Conservation (phyloP, 1,140 invertebrate species). For the Apocrypta bakeri region DNA sequence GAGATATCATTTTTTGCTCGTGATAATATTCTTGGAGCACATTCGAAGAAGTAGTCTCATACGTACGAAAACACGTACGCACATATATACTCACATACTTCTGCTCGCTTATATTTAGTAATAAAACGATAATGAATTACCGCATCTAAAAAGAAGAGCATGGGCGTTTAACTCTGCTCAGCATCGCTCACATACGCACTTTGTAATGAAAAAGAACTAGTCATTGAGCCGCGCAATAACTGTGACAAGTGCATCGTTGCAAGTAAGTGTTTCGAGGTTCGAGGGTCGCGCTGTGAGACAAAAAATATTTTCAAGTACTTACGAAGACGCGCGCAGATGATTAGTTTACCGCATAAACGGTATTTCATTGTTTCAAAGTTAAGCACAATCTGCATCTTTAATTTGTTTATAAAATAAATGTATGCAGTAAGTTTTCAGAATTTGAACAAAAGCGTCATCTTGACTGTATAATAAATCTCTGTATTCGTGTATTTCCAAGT, state of each 20-base stretch:
- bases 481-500: not conserved
- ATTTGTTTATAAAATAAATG: no score
- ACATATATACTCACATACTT: not conserved
- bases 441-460: not conserved
- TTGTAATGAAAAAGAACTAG: slow-evolving; percentile 17
- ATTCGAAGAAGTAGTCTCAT: not conserved
- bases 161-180: not conserved
- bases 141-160: slow-evolving; percentile 1
- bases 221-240: not conserved
- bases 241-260: slow-evolving; percentile 17
- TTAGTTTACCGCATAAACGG: not conserved
- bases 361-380: no score
- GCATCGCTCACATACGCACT: slow-evolving; percentile 1
- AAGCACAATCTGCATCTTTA: no score
- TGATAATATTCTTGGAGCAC: not conserved
- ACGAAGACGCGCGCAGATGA: not conserved
- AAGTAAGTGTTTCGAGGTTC: not conserved
- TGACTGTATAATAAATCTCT: not conserved
- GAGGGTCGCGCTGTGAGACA: not conserved
- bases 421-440: no score
- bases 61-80: no score
- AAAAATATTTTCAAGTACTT: not conserved
- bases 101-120: not conserved
- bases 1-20: not conserved
- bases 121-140: slow-evolving; percentile 20